phyloP scores from a whole-genome alignment of 2,888 invertebrate species.

The Plebejus melissa region DNA sequence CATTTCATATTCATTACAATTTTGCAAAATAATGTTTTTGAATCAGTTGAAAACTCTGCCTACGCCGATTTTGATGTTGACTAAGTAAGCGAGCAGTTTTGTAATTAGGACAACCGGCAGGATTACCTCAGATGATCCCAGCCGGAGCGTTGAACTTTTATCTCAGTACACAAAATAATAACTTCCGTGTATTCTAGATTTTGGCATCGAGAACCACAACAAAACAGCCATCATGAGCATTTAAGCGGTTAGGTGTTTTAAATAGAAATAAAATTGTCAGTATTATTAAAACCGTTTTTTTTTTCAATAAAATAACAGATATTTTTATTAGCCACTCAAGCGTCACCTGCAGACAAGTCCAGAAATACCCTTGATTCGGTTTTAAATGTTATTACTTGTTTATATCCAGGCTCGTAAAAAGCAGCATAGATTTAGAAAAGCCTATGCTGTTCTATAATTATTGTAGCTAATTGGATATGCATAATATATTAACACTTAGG shows the following conservation, averaged over 20 bases:
- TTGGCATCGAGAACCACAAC: not conserved
- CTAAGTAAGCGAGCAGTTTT: not conserved
- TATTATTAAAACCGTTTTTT: not conserved
- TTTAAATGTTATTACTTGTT: too few relatives aligned
- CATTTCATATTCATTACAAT: not conserved
- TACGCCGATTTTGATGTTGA: not conserved
- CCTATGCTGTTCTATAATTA: too few relatives aligned
- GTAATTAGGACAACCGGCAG: not conserved
- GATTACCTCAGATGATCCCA: conserved; percentile 3
- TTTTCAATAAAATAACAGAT: too few relatives aligned
- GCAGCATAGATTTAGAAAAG: too few relatives aligned
- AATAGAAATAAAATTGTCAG: not conserved
- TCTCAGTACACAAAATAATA: not conserved
- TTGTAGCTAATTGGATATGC: too few relatives aligned
- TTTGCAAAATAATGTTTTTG: not conserved
- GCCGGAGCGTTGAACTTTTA: not conserved
- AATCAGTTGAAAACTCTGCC: not conserved
- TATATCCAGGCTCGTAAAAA: too few relatives aligned
- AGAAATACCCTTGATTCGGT: too few relatives aligned
- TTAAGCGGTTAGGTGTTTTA: not conserved
- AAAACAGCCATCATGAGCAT: not conserved
- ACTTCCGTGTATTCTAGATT: conserved; percentile 3
- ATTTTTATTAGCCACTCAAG: too few relatives aligned
- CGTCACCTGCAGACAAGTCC: too few relatives aligned
- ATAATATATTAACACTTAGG: too few relatives aligned